Base-by-base conservation (phyloP, 2,888 invertebrate genomes). In the Oscheius sp. region DNA sequence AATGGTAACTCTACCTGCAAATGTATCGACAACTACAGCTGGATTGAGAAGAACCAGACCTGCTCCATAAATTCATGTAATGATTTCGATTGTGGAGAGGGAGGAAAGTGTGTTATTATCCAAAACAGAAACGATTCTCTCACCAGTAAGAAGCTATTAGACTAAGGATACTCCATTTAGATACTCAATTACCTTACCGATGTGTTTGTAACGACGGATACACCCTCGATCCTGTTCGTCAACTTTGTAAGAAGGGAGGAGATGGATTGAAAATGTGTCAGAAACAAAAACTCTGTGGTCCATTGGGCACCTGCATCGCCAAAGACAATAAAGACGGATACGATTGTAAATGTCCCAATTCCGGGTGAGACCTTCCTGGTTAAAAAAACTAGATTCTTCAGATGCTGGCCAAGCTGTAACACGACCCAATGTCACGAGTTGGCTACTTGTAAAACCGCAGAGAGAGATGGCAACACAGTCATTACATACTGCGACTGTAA, bases 101-200 rank as follows among this genome's bases (percentile, higher is more conserved):
- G 45, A n/a, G 44, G 45, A 1, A 47, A 49, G 20, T 63, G 63
- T 17, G 30, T 63, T 36, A 24, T 38, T 28, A 17, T 49, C 22
- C 63, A 63, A 38, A 50, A 47, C n/a, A 50, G 49, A 49, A 63
- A 63, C 50, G 38, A 54, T 12, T 54, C 54, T 3, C n/a, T 54
- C 33, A 12, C 14, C 5, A n/a, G 54, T 54, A 54, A 54, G 33
- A 20, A 8, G 22, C 17, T 59, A 17, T 38, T 17, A 38, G 24
- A 45, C 6, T n/a, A 9, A 45, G 17, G 3, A 22, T 47, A 22
- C 8, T 6, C 9, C 36, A 17, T 54, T 9, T 20, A 54, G 54
- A 54, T 33, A 17, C 32, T 9, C 26, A 32, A 26, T 22, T 47
- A 17, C 50, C 45, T 14, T 63, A 47, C 33, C n/a, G 50, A 47